Evolutionary conservation across 2,797 vertebrate genomes (phyloP).

Genomic region (Lutjanus argentimaculatus): DNA sequence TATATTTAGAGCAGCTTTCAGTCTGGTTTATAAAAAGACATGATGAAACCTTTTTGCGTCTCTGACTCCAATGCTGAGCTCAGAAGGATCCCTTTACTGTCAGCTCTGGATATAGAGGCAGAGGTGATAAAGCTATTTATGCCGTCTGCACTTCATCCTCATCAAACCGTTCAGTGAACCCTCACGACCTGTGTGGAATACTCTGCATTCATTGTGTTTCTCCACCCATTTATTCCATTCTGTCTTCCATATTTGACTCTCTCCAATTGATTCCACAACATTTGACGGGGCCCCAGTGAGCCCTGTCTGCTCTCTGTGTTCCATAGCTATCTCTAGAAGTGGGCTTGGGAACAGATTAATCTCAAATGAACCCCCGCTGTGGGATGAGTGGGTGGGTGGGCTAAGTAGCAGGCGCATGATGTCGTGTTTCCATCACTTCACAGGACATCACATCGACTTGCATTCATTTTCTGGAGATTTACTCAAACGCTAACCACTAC

Average conservation of each 20-base stretch:
- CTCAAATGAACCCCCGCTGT: conserved; percentile 26
- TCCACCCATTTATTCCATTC: background rate
- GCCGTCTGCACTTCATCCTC: background rate
- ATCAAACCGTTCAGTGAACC: no score
- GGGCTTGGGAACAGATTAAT: conserved; percentile 21
- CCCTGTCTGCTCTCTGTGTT: conserved; percentile 11
- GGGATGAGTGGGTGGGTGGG: conserved; percentile 2
- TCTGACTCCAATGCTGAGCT: conserved; percentile 10
- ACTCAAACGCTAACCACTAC: background rate
- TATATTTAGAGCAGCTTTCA: conserved; percentile 22
- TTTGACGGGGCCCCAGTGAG: background rate
- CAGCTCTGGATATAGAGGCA: conserved; percentile 40
- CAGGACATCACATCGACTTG: no score
- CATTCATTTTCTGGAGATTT: no score
- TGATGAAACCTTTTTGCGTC: conserved; percentile 6
- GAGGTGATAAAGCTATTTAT: conserved; percentile 20
- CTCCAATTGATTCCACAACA: background rate
- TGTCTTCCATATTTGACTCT: background rate
- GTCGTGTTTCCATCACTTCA: no score
- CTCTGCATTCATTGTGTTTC: background rate
- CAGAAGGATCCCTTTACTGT: conserved; percentile 16
- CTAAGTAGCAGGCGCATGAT: background rate
- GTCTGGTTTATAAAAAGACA: conserved; percentile 25
- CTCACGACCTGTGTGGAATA: no score
- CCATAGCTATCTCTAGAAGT: background rate